Evolutionary conservation across 2,113 vertebrate genomes (phyloP), one percentile per base, ranked within the genome.

Genomic region (Edolisoma coerulescens): DNA sequence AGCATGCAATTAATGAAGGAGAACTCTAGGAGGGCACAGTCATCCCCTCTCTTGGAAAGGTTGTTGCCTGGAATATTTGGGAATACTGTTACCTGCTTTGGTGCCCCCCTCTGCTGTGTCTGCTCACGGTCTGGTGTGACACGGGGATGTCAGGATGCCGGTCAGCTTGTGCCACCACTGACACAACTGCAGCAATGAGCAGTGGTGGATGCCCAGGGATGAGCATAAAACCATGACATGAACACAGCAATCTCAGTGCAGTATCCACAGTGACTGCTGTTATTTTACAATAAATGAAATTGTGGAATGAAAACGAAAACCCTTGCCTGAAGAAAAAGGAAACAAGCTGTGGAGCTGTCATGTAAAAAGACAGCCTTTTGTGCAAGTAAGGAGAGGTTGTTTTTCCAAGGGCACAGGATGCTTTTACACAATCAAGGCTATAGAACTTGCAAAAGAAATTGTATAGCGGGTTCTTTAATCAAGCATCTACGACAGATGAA

Each of bases 271-370:
- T 45, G 78, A 45, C 28, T 1, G 0, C 9, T 9, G n/a, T 42
- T 61, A 49, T 69, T 73, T 41, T 45, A 61, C 30, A 76, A 27
- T 33, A 90, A 91, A 77, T 20, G 9, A 80, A 85, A 69, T 11
- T 30, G 59, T 45, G 39, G 69, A 61, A 78, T 13, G 47, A 94
- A 94, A 94, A 88, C 44, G 20, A 83, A 90, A 93, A 91, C 53
- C 70, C 24, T 84, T 91, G 81, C 77, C 80, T 69, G 93, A 92
- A 93, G 81, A 91, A 89, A 89, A 94, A 45, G 41, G 44, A 95
- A 92, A 30, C 47, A 84, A 79, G 30, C 44, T 82, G 70, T 74
- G 80, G 90, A 87, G 47, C 23, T 33, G 47, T 79, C 0, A 2
- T 53, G 67, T 71, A 65, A 82, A 87, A 86, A 89, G 78, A 68